Percentiles rank a stretch among this genome's conserved stretches.
These are phyloP conservation scores for Hippoglossus hippoglossus DNA, from an alignment of 2,797 vertebrate genomes.

Conservation along the genomic window DNA sequence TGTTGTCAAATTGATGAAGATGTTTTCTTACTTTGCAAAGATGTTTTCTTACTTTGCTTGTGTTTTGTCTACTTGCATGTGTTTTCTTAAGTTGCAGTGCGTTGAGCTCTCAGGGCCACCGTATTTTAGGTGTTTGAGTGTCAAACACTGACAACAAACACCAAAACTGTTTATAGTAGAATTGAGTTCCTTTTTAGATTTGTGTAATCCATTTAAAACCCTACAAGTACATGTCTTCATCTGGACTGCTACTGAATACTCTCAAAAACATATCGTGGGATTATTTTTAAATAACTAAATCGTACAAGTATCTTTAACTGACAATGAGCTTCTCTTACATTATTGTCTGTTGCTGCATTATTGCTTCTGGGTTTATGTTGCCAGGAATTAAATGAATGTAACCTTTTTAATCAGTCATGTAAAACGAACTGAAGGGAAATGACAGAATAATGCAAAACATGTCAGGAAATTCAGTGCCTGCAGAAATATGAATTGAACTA, in stretches of 20 bases:
- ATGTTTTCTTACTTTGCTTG: too few species aligned
- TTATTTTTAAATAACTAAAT: conserved; percentile 7
- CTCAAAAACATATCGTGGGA: neutral
- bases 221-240: neutral
- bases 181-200: neutral
- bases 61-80: too few species aligned
- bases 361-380: neutral
- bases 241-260: neutral
- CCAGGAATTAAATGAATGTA: conserved; percentile 5
- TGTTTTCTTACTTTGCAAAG: too few species aligned
- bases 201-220: neutral
- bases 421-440: conserved; percentile 17
- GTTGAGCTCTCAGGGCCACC: too few species aligned
- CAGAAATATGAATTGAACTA: conserved; percentile 45
- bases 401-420: conserved; percentile 32
- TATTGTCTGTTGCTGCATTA: neutral
- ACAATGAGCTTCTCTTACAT: neutral
- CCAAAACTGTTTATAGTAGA: neutral
- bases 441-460: conserved; percentile 18
- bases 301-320: neutral
- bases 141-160: neutral
- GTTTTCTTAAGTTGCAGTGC: too few species aligned
- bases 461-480: conserved; percentile 15
- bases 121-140: neutral
- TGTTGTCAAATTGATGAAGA: too few species aligned